Conservation (phyloP, 2,113 vertebrate genomes). For the Notechis scutatus region DNA sequence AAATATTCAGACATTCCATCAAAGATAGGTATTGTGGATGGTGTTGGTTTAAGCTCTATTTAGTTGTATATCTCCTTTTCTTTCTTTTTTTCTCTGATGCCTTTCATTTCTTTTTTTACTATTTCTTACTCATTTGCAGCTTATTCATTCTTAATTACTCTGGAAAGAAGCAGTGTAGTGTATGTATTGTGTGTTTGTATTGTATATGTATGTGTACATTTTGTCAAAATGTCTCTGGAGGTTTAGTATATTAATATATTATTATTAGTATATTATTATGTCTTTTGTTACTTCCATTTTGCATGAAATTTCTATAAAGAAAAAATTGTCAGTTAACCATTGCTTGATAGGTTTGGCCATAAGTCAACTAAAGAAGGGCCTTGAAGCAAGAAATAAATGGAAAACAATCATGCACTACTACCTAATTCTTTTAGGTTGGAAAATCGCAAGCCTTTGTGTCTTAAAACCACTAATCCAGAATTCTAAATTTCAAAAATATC, state of each 20-base stretch:
- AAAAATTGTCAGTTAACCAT: background rate
- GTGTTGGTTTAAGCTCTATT: background rate
- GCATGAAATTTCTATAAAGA: background rate
- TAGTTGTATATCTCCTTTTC: background rate
- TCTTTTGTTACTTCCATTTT: background rate
- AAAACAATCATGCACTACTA: background rate
- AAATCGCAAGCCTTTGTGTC: background rate
- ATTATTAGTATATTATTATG: background rate
- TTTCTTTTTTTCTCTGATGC: background rate
- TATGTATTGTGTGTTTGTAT: no score
- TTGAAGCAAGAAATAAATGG: background rate
- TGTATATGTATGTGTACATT: background rate
- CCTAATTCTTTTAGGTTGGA: background rate
- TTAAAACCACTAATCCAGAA: background rate
- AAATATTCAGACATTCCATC: background rate
- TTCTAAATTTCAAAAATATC: background rate
- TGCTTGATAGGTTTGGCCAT: background rate
- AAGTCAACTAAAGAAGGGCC: background rate
- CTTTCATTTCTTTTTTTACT: background rate
- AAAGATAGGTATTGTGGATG: background rate
- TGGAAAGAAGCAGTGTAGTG: background rate
- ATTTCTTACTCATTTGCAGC: background rate
- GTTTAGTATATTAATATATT: accelerated
- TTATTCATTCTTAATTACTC: background rate
- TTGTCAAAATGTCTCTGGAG: background rate